Conservation (phyloP, 1,140 invertebrate genomes). For the Zaprionus tsacasi region DNA sequence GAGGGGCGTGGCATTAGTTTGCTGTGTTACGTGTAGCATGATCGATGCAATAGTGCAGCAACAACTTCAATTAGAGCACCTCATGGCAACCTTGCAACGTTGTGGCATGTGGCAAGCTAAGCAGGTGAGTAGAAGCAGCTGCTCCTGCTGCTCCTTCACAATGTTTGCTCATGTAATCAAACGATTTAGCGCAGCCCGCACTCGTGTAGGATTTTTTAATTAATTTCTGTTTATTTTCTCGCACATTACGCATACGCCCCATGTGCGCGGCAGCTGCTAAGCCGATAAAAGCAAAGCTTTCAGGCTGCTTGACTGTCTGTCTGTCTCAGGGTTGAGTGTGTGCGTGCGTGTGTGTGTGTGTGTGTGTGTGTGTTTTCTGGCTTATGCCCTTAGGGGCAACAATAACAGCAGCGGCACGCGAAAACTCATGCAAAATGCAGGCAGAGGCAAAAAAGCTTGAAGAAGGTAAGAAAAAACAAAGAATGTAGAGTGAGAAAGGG, state of each 20-base stretch:
- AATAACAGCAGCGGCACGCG: slow-evolving; percentile 21
- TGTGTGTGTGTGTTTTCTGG: neutral
- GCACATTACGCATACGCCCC: slow-evolving; percentile 49
- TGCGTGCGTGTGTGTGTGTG: neutral
- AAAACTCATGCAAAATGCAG: slow-evolving; percentile 67
- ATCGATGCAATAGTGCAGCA: slow-evolving; percentile 53
- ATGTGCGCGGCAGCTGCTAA: slow-evolving; percentile 29
- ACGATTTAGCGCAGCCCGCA: slow-evolving; percentile 53
- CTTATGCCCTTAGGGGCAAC: slow-evolving; percentile 29
- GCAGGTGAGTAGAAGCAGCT: slow-evolving; percentile 2
- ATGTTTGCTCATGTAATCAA: slow-evolving; percentile 76
- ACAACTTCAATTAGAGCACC: slow-evolving; percentile 59
- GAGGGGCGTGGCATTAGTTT: slow-evolving; percentile 30
- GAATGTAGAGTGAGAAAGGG: neutral
- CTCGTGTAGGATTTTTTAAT: slow-evolving; percentile 59
- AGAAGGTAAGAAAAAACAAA: slow-evolving; percentile 60
- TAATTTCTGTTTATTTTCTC: slow-evolving; percentile 66
- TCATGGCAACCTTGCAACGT: slow-evolving; percentile 4
- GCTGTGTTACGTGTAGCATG: slow-evolving; percentile 53
- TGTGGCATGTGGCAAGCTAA: neutral
- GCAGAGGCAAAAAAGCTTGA: slow-evolving; percentile 34
- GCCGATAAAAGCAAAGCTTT: slow-evolving; percentile 40
- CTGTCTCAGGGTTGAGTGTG: neutral
- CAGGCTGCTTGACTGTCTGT: neutral
- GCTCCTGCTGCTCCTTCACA: neutral